These are phyloP conservation scores for Pogonomyrmex californicus DNA, from an alignment of 1,140 invertebrate species.

Conservation along the genomic window DNA sequence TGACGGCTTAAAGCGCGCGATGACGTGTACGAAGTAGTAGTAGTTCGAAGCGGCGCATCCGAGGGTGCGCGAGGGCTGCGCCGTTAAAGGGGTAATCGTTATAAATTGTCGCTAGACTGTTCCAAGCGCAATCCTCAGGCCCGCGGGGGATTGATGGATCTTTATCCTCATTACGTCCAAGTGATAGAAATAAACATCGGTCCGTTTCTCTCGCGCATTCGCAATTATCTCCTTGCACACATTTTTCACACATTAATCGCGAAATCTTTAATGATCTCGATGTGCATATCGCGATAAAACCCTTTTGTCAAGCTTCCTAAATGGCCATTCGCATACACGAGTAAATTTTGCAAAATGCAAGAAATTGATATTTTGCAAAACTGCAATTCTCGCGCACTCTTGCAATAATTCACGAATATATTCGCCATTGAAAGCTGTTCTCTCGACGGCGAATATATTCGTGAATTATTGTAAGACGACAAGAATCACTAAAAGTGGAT, in stretches of 20 bases:
- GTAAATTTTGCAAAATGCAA: background rate
- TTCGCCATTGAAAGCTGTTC: background rate
- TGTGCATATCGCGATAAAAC: background rate
- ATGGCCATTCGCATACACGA: no score
- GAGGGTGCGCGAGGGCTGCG: background rate
- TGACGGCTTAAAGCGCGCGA: constrained; percentile 26
- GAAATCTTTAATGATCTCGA: background rate
- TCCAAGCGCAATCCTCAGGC: background rate
- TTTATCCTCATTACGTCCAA: constrained; percentile 36
- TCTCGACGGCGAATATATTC: constrained; percentile 1
- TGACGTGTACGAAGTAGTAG: background rate
- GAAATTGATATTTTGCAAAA: background rate
- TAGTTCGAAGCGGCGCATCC: background rate
- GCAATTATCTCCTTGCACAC: constrained; percentile 19
- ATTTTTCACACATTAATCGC: background rate
- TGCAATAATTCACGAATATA: background rate
- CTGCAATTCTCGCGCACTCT: background rate
- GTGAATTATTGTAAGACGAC: background rate
- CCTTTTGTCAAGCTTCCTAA: no score
- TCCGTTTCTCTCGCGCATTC: background rate
- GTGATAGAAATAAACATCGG: constrained; percentile 49
- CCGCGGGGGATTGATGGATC: constrained; percentile 21
- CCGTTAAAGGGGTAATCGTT: constrained; percentile 57
- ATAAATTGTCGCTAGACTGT: constrained; percentile 36
- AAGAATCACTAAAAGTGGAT: constrained; percentile 42